Evolutionary conservation across 2,113 vertebrate genomes (phyloP), one percentile per base, ranked within the genome.

Genomic region (Laterallus jamaicensis): DNA sequence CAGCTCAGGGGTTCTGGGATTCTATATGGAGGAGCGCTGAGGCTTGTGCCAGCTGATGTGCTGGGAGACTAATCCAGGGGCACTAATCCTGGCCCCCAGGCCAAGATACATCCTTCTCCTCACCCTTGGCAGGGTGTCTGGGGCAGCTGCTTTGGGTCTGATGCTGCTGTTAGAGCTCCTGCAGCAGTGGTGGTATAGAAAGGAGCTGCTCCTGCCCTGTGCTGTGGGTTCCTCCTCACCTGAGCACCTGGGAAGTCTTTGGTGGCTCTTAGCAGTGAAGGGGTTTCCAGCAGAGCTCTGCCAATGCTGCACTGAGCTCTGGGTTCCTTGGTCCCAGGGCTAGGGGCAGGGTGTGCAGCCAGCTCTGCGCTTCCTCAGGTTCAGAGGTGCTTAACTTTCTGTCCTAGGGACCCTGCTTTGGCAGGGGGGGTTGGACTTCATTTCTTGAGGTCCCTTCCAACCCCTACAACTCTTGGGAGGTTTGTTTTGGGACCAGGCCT

Each of bases 241-340:
- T 37, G 49, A n/a, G 32, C 32, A 40, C 0, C 0, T 13, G 40
- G 29, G 9, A 50, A 54, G 50, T 28, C 55, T 74, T 40, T 67
- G 62, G 44, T 1, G 1, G 19, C 50, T 70, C n/a, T 37, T 58
- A 32, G 55, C 22, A 37, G 37, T 9, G 37, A 26, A 10, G 0
- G 1, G 31, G 14, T 56, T 68, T 79, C n/a, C 2, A 3, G 39
- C 15, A 49, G 21, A 47, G 37, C 44, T 69, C 18, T 3, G 3
- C 29, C 2, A 3, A 52, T 55, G 52, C 44, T 64, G 25, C 2
- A 0, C 29, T 32, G 49, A 39, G 35, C 13, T 44, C 12, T 0
- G 3, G 35, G 28, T 85, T 81, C 71, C 58, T 39, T 19, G n/a
- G 31, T 71, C 24, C 39, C 6, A 15, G 31, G 56, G 76, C 25